phyloP scores from a whole-genome alignment of 2,113 vertebrate species.

The Condylura cristata region DNA sequence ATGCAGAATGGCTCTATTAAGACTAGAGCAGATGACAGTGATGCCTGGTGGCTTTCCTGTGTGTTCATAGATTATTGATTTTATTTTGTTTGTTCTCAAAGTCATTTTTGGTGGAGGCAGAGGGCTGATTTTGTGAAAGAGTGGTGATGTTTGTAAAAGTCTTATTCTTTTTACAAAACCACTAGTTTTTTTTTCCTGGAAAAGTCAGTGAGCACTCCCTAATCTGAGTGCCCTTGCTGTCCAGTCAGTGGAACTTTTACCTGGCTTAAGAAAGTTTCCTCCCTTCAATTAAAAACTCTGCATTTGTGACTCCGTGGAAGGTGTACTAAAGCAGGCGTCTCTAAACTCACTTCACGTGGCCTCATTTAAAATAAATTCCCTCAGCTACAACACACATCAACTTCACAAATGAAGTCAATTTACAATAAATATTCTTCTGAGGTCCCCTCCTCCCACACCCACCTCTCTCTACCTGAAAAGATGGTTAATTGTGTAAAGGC shows the following conservation, averaged over 20 bases:
- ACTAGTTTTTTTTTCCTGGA: neutral
- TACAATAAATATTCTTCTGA: constrained; percentile 51
- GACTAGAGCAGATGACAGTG: constrained; percentile 8
- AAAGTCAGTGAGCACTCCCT: neutral
- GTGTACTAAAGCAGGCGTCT: neutral
- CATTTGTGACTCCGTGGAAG: neutral
- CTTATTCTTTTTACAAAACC: neutral
- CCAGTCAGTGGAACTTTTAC: constrained; percentile 53
- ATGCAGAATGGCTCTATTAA: constrained; percentile 17
- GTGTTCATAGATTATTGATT: neutral
- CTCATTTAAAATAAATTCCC: constrained; percentile 77
- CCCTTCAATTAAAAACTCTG: neutral
- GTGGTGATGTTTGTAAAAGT: constrained; percentile 18
- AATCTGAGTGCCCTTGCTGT: neutral
- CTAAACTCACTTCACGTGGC: constrained; percentile 21
- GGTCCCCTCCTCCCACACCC: neutral
- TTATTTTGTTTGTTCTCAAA: constrained; percentile 20
- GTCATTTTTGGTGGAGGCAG: neutral
- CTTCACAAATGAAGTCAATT: constrained; percentile 74
- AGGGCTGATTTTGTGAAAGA: neutral
- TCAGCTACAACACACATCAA: constrained; percentile 45
- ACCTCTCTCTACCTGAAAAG: constrained; percentile 73
- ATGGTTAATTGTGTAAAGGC: constrained; percentile 78
- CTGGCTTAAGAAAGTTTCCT: constrained; percentile 3
- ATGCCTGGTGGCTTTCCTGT: neutral